Evolutionary conservation across 2,888 invertebrate genomes (phyloP), one percentile per base, ranked within the genome.

Genomic region (Meta bourneti): DNA sequence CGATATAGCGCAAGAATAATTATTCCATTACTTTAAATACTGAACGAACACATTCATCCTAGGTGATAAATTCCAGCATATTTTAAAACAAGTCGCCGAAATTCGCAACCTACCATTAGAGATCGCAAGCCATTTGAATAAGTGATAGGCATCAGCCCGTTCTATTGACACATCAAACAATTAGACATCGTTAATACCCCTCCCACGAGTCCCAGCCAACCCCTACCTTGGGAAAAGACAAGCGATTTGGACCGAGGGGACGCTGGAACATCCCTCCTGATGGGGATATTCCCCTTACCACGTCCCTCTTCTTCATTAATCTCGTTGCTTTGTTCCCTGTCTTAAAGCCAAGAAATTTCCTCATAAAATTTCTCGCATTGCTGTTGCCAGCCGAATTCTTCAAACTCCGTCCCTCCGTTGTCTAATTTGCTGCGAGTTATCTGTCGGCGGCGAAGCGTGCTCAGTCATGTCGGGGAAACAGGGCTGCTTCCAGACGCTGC

Each of bases 281-380:
- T 61, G 61, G 8, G 16, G 61, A n/a, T 61, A 11, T 61, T 16
- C 61, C 16, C 13, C 5, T 61, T 16, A 61, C 61, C 16, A 9
- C 61, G 16, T 16, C 13, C 7, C 61, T 61, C 34, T 34, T 4
- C 34, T 61, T 16, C 61, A 61, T 61, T 61, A 61, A 61, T 61
- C 0, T 16, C 16, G 61, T 61, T 61, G 61, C 61, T 16, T 34
- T 34, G 34, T 34, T 4, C 34, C 34, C 4, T 34, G 16, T 5
- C 61, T 16, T 16, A 8, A 61, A 61, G 61, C 16, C 61, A 16
- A 61, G 13, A 8, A 61, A 61, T 61, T 49, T 20, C 86, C 80
- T 87, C 79, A 80, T 86, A 87, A 87, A 87, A 87, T 87, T 87
- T 72, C 79, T 51, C 75, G 51, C 79, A 34, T 80, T 69, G 48